A percentile compares a stretch with the other conserved stretches of the same genome.
phyloP scores from a whole-genome alignment of 2,888 invertebrate species.

The Philopedon plagiatum region DNA sequence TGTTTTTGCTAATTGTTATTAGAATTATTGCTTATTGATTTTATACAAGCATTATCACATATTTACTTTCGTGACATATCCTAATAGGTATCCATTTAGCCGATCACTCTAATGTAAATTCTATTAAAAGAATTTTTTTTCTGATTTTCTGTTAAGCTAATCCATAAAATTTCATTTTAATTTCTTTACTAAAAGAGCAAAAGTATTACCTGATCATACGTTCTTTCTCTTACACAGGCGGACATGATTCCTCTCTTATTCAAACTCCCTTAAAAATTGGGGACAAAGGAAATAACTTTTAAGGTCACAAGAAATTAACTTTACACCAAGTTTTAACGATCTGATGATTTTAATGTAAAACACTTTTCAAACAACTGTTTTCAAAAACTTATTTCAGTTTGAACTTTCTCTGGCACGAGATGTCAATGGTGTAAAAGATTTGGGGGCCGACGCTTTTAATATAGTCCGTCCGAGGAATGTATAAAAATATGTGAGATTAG shows the following conservation, averaged over 20 bases:
- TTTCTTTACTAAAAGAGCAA: not conserved
- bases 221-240: slow-evolving; percentile 55
- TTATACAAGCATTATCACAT: too few species aligned
- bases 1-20: too few species aligned
- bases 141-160: too few species aligned
- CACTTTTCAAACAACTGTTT: slow-evolving; percentile 14
- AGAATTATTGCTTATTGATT: too few species aligned
- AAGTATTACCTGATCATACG: slow-evolving; percentile 56
- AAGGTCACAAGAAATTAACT: slow-evolving; percentile 6
- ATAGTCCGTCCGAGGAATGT: slow-evolving; percentile 59
- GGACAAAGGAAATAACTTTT: not conserved
- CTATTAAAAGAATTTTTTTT: too few species aligned
- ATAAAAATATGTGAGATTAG: slow-evolving; percentile 58
- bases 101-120: too few species aligned
- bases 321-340: slow-evolving; percentile 4
- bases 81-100: too few species aligned
- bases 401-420: slow-evolving; percentile 41
- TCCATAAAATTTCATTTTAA: too few species aligned
- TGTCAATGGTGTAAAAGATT: slow-evolving; percentile 41
- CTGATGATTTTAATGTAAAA: not conserved
- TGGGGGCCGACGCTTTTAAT: slow-evolving; percentile 59
- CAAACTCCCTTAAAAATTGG: not conserved
- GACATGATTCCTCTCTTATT: slow-evolving; percentile 29
- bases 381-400: slow-evolving; percentile 15
- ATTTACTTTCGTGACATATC: too few species aligned